Conservation (phyloP, 2,113 vertebrate genomes). For the Oenanthe melanoleuca region DNA sequence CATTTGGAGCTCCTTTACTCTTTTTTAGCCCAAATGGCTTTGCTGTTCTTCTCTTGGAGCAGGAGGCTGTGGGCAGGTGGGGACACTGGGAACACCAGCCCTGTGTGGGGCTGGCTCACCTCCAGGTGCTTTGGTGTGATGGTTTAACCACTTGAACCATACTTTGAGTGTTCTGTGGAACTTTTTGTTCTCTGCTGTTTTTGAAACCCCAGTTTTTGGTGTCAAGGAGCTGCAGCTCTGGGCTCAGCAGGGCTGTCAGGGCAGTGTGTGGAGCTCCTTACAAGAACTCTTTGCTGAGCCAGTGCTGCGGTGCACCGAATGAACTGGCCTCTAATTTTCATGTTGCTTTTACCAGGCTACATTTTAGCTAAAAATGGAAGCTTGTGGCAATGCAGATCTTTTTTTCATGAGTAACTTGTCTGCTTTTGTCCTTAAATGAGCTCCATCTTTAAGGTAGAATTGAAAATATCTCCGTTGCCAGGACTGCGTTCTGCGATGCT, state of each 20-base stretch:
- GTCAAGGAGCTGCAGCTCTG: background rate
- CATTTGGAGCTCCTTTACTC: too few species aligned
- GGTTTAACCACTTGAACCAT: background rate
- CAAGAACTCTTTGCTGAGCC: background rate
- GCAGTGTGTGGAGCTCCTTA: background rate
- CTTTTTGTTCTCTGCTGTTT: background rate
- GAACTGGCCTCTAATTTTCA: constrained; percentile 38
- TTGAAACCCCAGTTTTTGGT: background rate
- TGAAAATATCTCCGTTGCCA: background rate
- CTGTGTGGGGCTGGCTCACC: background rate
- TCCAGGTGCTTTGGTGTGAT: background rate
- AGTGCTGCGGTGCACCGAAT: background rate
- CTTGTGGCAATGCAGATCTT: background rate
- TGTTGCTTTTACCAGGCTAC: constrained; percentile 24
- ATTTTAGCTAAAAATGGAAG: constrained; percentile 54
- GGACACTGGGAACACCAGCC: background rate
- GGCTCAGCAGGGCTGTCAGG: background rate
- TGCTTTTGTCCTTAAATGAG: constrained; percentile 12
- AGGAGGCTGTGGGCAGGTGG: background rate
- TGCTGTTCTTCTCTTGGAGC: background rate
- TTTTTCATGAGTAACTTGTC: background rate
- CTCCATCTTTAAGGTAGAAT: background rate
- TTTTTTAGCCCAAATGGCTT: background rate
- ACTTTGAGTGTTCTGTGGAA: background rate
- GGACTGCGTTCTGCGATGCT: background rate